Evolutionary conservation across 64 coral and sea anemone species (phyloP).

Genomic region (Pocillopora damicornis): DNA sequence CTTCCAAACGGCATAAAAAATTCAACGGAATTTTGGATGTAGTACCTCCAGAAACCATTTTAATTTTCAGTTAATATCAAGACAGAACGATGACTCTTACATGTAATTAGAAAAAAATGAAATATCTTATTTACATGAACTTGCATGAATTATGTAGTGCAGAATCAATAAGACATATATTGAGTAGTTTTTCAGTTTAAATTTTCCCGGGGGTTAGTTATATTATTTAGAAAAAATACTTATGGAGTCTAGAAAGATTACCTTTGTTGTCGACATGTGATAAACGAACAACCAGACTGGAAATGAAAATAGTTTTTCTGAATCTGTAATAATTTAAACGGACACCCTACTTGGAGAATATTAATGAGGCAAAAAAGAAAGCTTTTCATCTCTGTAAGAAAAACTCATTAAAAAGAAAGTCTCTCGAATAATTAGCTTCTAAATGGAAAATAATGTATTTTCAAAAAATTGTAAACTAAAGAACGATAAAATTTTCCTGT

Average conservation of each 20-base stretch:
- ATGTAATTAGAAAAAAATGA: background rate
- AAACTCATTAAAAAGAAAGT: background rate
- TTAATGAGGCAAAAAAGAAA: background rate
- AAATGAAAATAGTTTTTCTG: background rate
- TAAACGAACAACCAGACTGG: constrained; percentile 3
- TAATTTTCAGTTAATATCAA: background rate
- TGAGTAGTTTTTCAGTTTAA: background rate
- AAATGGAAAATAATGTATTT: constrained; percentile 30
- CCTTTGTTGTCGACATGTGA: background rate
- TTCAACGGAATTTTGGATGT: background rate
- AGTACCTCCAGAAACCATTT: background rate
- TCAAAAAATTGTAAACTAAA: background rate
- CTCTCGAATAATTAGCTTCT: constrained; percentile 6
- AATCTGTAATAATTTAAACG: background rate
- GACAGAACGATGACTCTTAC: background rate
- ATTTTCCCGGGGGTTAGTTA: background rate
- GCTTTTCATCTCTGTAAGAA: background rate
- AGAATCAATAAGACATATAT: background rate
- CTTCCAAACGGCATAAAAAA: too few species aligned
- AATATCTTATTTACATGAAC: background rate
- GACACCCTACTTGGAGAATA: background rate
- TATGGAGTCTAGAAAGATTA: background rate
- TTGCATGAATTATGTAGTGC: background rate
- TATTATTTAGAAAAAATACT: background rate
- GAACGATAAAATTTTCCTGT: background rate